Conservation (phyloP, 2,113 vertebrate genomes). For the Campylomormyrus numenius region DNA sequence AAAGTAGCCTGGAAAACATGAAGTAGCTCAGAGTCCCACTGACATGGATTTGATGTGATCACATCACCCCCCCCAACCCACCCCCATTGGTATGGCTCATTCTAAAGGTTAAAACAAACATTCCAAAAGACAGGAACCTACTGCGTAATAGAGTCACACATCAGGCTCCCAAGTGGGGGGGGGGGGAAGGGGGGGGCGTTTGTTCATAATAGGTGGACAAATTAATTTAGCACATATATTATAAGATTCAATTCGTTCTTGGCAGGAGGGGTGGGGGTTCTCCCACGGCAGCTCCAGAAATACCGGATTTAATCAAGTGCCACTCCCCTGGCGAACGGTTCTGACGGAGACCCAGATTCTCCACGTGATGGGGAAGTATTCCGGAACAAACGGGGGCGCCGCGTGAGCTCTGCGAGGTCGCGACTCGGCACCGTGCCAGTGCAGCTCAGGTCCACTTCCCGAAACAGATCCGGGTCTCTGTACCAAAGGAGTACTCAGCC, state of each 20-base stretch:
- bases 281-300: constrained; percentile 25
- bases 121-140: not conserved
- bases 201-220: not conserved
- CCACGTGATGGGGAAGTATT: not conserved
- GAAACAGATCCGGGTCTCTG: not conserved
- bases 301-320: constrained; percentile 27
- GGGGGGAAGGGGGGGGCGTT: not conserved
- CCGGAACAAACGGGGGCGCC: not conserved
- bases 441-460: not conserved
- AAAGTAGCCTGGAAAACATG: too few relatives aligned
- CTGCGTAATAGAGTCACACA: not conserved
- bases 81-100: not conserved
- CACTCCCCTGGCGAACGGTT: not conserved
- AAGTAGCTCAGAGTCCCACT: too few relatives aligned
- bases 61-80: too few relatives aligned
- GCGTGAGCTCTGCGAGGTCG: not conserved
- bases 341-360: constrained; percentile 16
- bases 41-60: too few relatives aligned
- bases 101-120: not conserved
- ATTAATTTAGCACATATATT: constrained; percentile 17
- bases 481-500: not conserved
- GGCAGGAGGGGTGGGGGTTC: not conserved
- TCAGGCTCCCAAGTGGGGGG: not conserved
- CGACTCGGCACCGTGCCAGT: not conserved
- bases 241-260: constrained; percentile 7